Conservation (phyloP, 64 coral and sea anemone species). For the Acropora yongei region DNA sequence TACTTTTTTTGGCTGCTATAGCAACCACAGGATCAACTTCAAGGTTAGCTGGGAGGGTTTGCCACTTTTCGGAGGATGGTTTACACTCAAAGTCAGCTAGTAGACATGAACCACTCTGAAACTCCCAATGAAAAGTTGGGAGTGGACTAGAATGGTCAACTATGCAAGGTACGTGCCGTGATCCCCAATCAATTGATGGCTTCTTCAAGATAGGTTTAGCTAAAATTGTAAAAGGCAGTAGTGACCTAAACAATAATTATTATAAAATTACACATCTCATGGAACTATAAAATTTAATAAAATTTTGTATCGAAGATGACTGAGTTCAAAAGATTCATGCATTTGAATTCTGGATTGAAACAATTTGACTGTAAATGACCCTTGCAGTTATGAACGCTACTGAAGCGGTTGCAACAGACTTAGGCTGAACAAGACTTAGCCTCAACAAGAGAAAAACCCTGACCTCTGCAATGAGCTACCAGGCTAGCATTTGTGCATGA, state of each 20-base stretch:
- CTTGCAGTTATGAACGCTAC: no score
- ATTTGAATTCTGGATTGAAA: no score
- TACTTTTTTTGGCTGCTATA: conserved; percentile 11
- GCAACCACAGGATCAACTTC: neutral
- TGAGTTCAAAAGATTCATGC: no score
- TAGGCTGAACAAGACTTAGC: no score
- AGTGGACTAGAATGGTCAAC: neutral
- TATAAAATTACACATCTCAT: neutral
- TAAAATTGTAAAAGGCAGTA: neutral
- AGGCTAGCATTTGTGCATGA: no score
- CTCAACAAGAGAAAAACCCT: no score
- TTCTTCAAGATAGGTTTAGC: conserved; percentile 35
- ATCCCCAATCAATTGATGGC: neutral
- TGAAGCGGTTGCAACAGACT: no score
- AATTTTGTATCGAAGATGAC: no score
- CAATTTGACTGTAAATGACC: no score
- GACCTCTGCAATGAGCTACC: no score
- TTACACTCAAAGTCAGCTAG: conserved; percentile 28
- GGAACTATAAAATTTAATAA: no score
- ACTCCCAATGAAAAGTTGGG: conserved; percentile 58
- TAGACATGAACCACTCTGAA: conserved; percentile 37
- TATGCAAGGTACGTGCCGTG: neutral
- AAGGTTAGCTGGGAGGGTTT: conserved; percentile 10
- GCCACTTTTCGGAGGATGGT: conserved; percentile 21
- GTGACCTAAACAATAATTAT: neutral